Conservation (phyloP, 1,140 invertebrate species). For the Triops cancriformis region DNA sequence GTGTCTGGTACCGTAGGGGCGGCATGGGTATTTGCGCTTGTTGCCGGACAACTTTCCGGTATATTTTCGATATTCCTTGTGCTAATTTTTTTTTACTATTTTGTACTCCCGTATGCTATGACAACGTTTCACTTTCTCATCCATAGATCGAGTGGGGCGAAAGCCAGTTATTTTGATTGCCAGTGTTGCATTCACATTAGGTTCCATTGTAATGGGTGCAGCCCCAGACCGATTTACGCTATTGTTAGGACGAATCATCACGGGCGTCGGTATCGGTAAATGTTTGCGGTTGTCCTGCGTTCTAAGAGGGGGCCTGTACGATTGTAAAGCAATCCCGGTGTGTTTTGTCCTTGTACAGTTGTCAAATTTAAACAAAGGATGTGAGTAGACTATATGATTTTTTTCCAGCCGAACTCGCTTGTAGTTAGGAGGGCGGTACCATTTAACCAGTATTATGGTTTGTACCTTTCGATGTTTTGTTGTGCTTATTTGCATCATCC, state of each 20-base stretch:
- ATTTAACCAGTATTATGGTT: too few relatives aligned
- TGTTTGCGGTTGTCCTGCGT: not conserved
- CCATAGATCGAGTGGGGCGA: constrained; percentile 45
- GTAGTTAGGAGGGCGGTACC: too few relatives aligned
- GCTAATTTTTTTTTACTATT: not conserved
- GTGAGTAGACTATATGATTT: too few relatives aligned
- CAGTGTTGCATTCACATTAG: constrained; percentile 48
- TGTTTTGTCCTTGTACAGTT: too few relatives aligned
- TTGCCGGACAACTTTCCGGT: constrained; percentile 43
- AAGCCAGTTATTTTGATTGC: constrained; percentile 48
- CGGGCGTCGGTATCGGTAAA: constrained; percentile 52
- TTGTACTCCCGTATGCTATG: not conserved
- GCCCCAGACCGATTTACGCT: constrained; percentile 44
- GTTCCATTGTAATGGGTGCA: constrained; percentile 47
- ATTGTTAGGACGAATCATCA: constrained; percentile 48
- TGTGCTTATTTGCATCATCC: too few relatives aligned
- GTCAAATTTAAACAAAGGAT: too few relatives aligned
- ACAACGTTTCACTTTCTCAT: constrained; percentile 8
- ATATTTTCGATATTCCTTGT: not conserved
- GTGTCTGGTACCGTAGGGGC: constrained; percentile 44
- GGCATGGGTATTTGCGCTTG: constrained; percentile 47
- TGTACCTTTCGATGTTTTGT: too few relatives aligned
- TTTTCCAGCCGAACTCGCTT: too few relatives aligned
- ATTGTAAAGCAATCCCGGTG: too few relatives aligned
- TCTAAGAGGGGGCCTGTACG: not conserved